Percentiles rank a stretch among this genome's conserved stretches.
Evolutionary conservation across 2,888 invertebrate genomes (phyloP).

Genomic region (Lepidocyrtinus sp.): DNA sequence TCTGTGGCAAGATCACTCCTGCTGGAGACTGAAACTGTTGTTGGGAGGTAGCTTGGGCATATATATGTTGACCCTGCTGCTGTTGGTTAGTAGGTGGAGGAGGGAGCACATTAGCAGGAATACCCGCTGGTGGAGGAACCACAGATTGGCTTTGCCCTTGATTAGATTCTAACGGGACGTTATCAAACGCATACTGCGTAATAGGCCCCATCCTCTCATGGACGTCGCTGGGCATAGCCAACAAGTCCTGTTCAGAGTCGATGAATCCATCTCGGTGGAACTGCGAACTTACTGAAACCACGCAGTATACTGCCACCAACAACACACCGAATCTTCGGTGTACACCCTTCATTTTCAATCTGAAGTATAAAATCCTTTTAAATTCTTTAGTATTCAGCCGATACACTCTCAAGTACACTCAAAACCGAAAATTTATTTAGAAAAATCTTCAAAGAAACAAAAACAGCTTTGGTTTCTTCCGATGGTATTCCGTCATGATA

Average conservation of each 20-base stretch:
- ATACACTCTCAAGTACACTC: background rate
- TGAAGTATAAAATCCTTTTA: background rate
- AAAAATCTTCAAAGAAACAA: background rate
- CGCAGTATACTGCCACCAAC: background rate
- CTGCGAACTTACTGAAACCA: constrained; percentile 11
- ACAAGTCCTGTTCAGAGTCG: constrained; percentile 34
- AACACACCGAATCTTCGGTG: constrained; percentile 16
- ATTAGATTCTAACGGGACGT: constrained; percentile 34
- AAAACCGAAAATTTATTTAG: too few species aligned
- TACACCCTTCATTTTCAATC: constrained; percentile 32
- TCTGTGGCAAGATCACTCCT: background rate
- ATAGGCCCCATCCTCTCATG: constrained; percentile 28
- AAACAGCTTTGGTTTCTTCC: background rate
- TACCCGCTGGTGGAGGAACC: background rate
- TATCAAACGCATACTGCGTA: constrained; percentile 46
- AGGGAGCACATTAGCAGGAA: background rate
- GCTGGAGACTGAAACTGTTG: background rate
- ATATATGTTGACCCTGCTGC: background rate
- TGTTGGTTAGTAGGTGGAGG: constrained; percentile 13
- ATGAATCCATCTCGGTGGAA: constrained; percentile 29
- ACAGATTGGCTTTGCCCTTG: background rate
- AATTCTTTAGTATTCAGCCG: background rate
- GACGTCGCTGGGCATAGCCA: constrained; percentile 35
- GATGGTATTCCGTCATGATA: background rate
- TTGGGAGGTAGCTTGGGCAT: background rate